phyloP scores from a whole-genome alignment of 1,140 invertebrate genomes.

The Pseudomyrmex flavicornis region DNA sequence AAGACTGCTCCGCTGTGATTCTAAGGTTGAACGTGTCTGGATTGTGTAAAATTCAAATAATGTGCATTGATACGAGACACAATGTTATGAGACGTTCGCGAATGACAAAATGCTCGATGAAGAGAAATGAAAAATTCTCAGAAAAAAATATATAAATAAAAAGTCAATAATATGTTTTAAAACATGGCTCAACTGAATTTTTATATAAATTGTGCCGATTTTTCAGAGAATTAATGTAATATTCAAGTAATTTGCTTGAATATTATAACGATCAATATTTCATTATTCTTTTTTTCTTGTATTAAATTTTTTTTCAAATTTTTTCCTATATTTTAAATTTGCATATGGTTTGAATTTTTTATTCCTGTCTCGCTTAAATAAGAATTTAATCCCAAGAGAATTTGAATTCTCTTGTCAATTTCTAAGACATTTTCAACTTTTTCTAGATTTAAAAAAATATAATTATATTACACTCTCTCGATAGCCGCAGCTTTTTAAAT shows the following conservation, averaged over 20 bases:
- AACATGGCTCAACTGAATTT: not conserved
- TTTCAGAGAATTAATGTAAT: not conserved
- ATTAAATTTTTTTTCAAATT: not conserved
- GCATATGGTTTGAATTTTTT: not conserved
- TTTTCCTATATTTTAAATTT: not conserved
- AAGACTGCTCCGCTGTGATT: not conserved
- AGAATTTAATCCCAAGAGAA: no score
- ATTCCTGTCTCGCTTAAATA: no score
- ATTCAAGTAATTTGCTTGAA: not conserved
- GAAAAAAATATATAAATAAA: not conserved
- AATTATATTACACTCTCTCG: no score
- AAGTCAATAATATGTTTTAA: not conserved
- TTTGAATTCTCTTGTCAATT: no score
- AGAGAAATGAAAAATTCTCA: not conserved
- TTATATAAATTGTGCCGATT: not conserved
- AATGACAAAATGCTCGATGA: not conserved
- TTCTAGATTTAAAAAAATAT: no score
- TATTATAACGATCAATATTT: not conserved
- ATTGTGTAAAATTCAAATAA: slow-evolving; percentile 1
- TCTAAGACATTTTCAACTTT: no score
- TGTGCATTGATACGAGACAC: not conserved
- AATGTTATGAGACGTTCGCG: not conserved
- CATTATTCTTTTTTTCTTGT: no score
- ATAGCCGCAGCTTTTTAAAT: no score
- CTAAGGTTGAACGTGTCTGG: not conserved